These are phyloP conservation scores for Chunga burmeisteri DNA, from an alignment of 2,113 vertebrate genomes.

Conservation along the genomic window DNA sequence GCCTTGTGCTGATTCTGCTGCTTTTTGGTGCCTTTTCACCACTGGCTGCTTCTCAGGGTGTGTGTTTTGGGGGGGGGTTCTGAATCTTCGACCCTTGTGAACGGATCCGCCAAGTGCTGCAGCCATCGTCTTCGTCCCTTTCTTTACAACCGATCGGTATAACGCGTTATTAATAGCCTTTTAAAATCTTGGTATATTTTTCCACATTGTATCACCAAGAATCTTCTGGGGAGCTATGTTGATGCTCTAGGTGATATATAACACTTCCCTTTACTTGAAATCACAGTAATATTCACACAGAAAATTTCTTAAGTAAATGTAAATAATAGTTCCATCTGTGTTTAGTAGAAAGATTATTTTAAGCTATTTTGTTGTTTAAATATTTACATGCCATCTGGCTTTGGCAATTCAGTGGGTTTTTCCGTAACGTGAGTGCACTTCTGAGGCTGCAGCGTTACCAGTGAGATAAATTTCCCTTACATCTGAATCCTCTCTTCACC, in stretches of 20 bases:
- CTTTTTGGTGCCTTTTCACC: not conserved
- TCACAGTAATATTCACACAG: not conserved
- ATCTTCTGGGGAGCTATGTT: not conserved
- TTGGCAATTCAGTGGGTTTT: constrained; percentile 17
- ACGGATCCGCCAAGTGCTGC: not conserved
- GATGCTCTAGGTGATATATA: not conserved
- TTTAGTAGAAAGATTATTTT: constrained; percentile 4
- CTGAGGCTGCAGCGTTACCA: constrained; percentile 40
- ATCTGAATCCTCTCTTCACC: not conserved
- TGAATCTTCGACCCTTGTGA: not conserved
- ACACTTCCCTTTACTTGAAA: not conserved
- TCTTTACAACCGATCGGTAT: rapidly evolving
- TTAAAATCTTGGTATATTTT: not conserved
- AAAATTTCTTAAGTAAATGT: not conserved
- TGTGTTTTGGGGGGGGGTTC: not conserved
- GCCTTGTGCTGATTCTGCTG: not conserved
- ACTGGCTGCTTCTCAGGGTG: not conserved
- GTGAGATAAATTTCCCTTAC: constrained; percentile 25
- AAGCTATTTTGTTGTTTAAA: constrained; percentile 52
- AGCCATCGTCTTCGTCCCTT: not conserved
- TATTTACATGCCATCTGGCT: constrained; percentile 54
- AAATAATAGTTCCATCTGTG: constrained; percentile 53
- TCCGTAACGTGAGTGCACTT: constrained; percentile 11
- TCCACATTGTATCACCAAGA: not conserved
- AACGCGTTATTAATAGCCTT: not conserved